Evolutionary conservation across 2,888 invertebrate genomes (phyloP).

Genomic region (Atrina japonica): DNA sequence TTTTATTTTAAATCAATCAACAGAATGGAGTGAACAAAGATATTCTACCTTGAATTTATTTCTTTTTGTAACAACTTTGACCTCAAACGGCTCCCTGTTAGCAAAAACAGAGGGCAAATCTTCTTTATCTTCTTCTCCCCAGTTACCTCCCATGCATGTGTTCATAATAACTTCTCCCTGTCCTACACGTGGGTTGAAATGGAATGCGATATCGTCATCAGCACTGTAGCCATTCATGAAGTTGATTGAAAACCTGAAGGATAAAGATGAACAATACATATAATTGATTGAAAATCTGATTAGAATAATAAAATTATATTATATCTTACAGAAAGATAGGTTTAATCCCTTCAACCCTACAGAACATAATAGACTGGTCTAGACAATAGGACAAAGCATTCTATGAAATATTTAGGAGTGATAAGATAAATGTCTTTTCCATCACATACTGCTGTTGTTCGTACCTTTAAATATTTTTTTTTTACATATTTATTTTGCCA

Average conservation of each 20-base stretch:
- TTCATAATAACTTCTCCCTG: slow-evolving; percentile 90
- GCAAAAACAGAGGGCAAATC: slow-evolving; percentile 47
- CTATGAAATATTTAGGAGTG: too few relatives aligned
- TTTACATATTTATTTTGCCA: too few relatives aligned
- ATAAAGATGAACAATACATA: neutral
- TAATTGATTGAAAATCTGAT: neutral
- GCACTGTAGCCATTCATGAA: slow-evolving; percentile 55
- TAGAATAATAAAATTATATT: too few relatives aligned
- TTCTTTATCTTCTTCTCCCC: slow-evolving; percentile 88
- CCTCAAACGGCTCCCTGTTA: slow-evolving; percentile 53
- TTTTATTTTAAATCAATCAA: neutral
- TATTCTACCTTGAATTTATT: slow-evolving; percentile 57
- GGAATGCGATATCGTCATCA: slow-evolving; percentile 86
- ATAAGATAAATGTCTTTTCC: too few relatives aligned
- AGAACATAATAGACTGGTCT: too few relatives aligned
- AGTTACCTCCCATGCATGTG: slow-evolving; percentile 85
- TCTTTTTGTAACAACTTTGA: slow-evolving; percentile 54
- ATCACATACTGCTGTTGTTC: too few relatives aligned
- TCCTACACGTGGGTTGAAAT: slow-evolving; percentile 90
- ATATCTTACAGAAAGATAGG: too few relatives aligned
- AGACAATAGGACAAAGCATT: too few relatives aligned
- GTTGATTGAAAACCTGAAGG: slow-evolving; percentile 61
- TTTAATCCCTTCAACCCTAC: too few relatives aligned
- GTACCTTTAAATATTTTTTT: too few relatives aligned
- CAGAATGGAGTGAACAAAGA: neutral